phyloP scores from a whole-genome alignment of 2,113 vertebrate genomes.

The Caloenas nicobarica region DNA sequence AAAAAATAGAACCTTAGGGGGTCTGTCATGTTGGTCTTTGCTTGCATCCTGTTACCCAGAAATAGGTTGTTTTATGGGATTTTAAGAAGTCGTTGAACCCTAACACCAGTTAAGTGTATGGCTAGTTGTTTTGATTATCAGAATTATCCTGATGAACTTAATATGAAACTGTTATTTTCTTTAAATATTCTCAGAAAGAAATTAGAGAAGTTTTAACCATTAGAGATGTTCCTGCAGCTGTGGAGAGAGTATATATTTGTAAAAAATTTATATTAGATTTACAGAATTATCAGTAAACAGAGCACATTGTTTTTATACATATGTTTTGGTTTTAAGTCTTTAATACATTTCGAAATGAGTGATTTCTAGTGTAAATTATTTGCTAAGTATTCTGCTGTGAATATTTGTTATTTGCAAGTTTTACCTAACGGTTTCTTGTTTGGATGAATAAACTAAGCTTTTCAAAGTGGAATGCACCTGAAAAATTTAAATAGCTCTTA shows the following conservation, averaged over 20 bases:
- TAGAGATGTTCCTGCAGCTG: not conserved
- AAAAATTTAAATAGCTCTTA: not conserved
- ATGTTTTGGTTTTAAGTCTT: not conserved
- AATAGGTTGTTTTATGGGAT: not conserved
- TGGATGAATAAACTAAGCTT: not conserved
- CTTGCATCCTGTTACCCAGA: not conserved
- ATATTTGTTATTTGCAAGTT: not conserved
- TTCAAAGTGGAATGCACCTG: not conserved
- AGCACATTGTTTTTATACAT: not conserved
- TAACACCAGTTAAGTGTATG: not conserved
- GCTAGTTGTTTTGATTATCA: not conserved
- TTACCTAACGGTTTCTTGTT: not conserved
- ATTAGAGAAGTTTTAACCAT: not conserved
- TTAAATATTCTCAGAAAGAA: not conserved
- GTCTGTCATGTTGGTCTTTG: not conserved
- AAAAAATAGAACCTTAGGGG: not conserved
- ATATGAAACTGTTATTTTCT: not conserved
- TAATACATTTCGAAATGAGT: not conserved
- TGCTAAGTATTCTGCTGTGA: not conserved
- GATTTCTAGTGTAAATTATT: not conserved
- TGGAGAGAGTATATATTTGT: not conserved
- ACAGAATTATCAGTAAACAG: not conserved
- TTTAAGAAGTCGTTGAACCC: not conserved
- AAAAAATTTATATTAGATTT: not conserved
- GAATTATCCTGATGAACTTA: not conserved